Conservation (phyloP, 2,888 invertebrate species). For the Nomada ferruginata region DNA sequence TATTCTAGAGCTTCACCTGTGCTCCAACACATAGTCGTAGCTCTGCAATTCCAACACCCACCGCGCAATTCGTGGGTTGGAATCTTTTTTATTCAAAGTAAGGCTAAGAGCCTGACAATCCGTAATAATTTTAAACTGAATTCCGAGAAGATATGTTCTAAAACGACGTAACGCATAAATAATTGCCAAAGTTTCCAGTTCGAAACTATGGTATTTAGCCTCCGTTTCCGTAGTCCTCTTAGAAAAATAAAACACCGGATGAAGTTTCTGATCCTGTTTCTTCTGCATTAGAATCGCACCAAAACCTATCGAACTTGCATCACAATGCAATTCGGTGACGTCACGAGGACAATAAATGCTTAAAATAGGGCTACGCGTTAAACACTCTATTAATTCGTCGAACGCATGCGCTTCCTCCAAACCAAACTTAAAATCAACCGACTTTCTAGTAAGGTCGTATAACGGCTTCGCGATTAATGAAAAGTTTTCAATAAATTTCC, state of each 20-base stretch:
- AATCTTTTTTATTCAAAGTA: not conserved
- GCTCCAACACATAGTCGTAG: not conserved
- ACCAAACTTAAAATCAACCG: not conserved
- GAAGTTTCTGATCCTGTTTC: conserved; percentile 62
- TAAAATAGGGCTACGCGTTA: conserved; percentile 19
- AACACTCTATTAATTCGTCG: not conserved
- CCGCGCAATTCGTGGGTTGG: not conserved
- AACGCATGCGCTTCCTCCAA: not conserved
- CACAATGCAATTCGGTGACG: conserved; percentile 29
- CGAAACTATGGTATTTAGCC: conserved; percentile 75
- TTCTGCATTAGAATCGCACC: not conserved
- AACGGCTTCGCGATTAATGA: not conserved
- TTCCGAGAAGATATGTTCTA: not conserved
- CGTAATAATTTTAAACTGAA: not conserved
- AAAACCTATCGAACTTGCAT: not conserved
- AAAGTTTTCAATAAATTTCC: not conserved
- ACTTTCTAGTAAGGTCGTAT: not conserved
- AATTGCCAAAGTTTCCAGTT: conserved; percentile 32
- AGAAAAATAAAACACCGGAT: conserved; percentile 71
- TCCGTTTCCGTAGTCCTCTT: not conserved
- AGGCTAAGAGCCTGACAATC: not conserved
- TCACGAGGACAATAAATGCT: conserved; percentile 61
- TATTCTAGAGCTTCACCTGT: not conserved
- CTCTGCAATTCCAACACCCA: not conserved
- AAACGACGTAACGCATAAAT: not conserved